Evolutionary conservation across 2,797 vertebrate species (phyloP).

Genomic region (Steatocranus sp.): DNA sequence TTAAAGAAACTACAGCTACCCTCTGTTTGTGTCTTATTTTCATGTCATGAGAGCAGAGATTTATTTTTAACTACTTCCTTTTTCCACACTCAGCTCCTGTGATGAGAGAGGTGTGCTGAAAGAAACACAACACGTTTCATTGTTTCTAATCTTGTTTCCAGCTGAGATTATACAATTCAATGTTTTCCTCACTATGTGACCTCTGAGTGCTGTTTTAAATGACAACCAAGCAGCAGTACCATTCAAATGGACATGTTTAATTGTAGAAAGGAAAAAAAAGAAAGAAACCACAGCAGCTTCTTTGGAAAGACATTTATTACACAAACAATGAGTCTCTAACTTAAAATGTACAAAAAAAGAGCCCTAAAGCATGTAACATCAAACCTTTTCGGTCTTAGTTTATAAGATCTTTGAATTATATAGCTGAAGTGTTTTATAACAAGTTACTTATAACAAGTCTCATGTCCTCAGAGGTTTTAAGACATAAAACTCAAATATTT

Average conservation of each 20-base stretch:
- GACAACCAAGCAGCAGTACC: neutral
- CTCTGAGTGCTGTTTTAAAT: neutral
- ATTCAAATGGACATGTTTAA: neutral
- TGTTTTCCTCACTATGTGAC: neutral
- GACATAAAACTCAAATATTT: neutral
- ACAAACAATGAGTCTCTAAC: constrained; percentile 13
- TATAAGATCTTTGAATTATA: neutral
- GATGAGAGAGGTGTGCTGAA: neutral
- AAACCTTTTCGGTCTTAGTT: neutral
- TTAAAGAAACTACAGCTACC: rapidly evolving
- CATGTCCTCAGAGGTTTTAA: neutral
- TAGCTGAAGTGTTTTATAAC: neutral
- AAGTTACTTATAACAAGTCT: neutral
- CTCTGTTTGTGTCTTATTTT: neutral
- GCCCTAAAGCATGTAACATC: neutral
- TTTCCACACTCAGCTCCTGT: neutral
- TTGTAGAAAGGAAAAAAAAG: neutral
- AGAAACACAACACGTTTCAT: neutral
- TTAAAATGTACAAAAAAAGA: constrained; percentile 42
- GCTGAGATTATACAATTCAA: neutral
- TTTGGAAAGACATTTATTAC: constrained; percentile 51
- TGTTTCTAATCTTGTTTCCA: neutral
- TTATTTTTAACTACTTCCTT: neutral
- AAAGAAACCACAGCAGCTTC: neutral
- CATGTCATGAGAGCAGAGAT: neutral